Conservation (phyloP, 2,888 invertebrate genomes). For the Ophion ellenae region DNA sequence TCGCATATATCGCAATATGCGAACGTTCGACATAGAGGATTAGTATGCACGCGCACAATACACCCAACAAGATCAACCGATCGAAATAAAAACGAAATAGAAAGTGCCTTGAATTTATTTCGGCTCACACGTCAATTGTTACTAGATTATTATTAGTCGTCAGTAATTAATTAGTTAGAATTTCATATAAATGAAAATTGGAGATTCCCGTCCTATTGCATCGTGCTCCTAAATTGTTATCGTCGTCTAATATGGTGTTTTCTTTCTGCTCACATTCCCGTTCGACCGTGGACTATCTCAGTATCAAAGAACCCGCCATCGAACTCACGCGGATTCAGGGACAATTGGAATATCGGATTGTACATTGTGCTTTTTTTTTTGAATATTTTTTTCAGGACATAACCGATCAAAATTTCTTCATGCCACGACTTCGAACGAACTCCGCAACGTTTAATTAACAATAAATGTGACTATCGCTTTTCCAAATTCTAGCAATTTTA, state of each 20-base stretch:
- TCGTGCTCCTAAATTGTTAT: slow-evolving; percentile 49
- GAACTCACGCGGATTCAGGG: slow-evolving; percentile 33
- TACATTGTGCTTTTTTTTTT: slow-evolving; percentile 10
- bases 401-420: slow-evolving; percentile 45
- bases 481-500: background rate
- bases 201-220: slow-evolving; percentile 50
- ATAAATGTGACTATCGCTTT: background rate
- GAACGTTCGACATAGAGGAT: slow-evolving; percentile 58
- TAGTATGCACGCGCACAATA: slow-evolving; percentile 64
- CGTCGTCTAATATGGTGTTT: slow-evolving; percentile 1
- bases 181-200: slow-evolving; percentile 43
- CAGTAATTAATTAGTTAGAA: slow-evolving; percentile 56
- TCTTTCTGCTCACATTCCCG: background rate
- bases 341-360: slow-evolving; percentile 44
- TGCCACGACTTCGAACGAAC: background rate
- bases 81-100: slow-evolving; percentile 18
- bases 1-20: slow-evolving; percentile 35
- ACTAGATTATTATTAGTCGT: slow-evolving; percentile 57
- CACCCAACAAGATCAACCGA: slow-evolving; percentile 45
- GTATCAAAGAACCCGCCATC: slow-evolving; percentile 10
- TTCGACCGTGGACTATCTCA: background rate
- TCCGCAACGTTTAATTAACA: background rate
- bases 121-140: slow-evolving; percentile 55
- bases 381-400: slow-evolving; percentile 44
- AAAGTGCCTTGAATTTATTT: slow-evolving; percentile 33